Base-by-base conservation (phyloP, 2,888 invertebrate species). In the Lordiphosa fenestrarum region DNA sequence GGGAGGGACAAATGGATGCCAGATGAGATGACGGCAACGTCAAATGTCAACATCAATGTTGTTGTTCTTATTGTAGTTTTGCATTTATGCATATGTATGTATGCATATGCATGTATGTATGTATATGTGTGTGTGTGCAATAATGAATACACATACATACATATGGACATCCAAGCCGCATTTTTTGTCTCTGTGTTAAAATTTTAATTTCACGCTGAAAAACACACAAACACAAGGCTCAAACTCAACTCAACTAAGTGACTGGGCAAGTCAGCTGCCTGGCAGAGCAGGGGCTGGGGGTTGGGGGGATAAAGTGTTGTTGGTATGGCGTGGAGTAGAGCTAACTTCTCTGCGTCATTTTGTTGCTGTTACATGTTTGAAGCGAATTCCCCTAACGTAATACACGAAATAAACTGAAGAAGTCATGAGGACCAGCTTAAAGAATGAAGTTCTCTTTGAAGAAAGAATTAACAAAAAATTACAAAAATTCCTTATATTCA, bases 141-240 rank as follows among this genome's bases (percentile, higher is more conserved):
- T 66, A 58, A 61, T 70, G 40, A 69, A 51, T 37, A 51, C 49
- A 66, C 52, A 51, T 19, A 46, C 52, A 51, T 19, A 46, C 38
- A 38, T 19, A 46, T 36, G 25, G 42, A 33, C n/a, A 36, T 44
- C 3, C 35, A 33, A 38, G 37, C 56, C 53, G 58, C 49, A 38
- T 65, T 80, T 80, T 84, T 80, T 75, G 66, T 59, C 58, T 69
- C 53, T 53, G 60, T 70, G 80, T 83, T 77, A 73, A 66, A 84
- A 86, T 84, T 85, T 87, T 85, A 85, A 87, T 86, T 86, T 86
- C 85, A 86, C 87, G 84, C 85, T 86, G 68, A 71, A 71, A 76
- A 68, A 72, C 56, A 54, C 55, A 41, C 40, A 53, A 41, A 41
- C 55, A 48, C 39, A 53, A 60, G 47, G 33, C 48, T 36, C 42